Conservation (phyloP, 1,140 invertebrate species). For the Zaprionus tsacasi region DNA sequence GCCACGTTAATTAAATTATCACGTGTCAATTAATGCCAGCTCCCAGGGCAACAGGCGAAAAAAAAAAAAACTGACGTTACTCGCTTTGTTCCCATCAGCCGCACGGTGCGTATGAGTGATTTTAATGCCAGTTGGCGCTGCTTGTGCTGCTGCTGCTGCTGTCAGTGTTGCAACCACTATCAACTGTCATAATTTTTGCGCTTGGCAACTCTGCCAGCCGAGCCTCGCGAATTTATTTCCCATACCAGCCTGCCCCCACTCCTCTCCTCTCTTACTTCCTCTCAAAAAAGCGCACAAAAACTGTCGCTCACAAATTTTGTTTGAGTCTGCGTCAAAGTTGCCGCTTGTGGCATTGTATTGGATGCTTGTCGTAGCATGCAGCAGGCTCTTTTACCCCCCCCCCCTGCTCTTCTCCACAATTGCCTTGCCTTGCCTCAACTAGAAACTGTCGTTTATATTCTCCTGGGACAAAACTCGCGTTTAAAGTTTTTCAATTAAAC, state of each 20-base stretch:
- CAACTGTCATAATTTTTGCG: conserved; percentile 57
- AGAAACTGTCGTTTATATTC: conserved; percentile 34
- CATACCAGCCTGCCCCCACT: neutral
- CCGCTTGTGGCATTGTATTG: conserved; percentile 50
- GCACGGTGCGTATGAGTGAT: conserved; percentile 68
- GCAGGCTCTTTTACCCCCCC: neutral
- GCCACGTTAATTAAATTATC: conserved; percentile 79
- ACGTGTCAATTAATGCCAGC: conserved; percentile 76
- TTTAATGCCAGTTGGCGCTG: conserved; percentile 29
- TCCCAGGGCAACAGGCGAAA: conserved; percentile 49
- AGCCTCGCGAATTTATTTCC: conserved; percentile 25
- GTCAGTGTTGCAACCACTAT: conserved; percentile 48
- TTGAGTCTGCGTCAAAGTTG: conserved; percentile 64
- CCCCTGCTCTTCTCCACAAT: neutral
- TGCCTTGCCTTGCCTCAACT: neutral
- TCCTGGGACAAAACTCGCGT: conserved; percentile 23
- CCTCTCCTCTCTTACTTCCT: neutral
- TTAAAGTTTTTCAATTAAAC: conserved; percentile 78
- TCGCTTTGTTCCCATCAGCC: conserved; percentile 14
- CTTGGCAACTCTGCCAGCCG: conserved; percentile 25
- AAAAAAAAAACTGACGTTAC: conserved; percentile 52
- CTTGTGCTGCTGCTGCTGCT: neutral
- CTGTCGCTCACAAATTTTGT: conserved; percentile 63
- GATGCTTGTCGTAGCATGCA: conserved; percentile 15
- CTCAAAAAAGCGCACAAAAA: conserved; percentile 38